Evolutionary conservation across 2,888 invertebrate genomes (phyloP).

Genomic region (Sarcophaga rosellei): DNA sequence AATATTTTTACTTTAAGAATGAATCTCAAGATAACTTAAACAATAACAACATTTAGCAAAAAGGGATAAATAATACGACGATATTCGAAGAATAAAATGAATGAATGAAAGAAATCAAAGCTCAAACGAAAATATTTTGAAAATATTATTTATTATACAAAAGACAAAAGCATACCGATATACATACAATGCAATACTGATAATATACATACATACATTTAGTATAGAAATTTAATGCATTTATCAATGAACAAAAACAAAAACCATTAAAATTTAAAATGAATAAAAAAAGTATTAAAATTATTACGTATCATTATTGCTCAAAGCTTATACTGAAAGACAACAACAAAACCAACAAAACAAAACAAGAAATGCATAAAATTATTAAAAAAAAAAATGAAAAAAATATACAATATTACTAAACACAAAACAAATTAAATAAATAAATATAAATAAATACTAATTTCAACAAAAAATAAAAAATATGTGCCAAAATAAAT

Average conservation of each 20-base stretch:
- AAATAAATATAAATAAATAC: background rate
- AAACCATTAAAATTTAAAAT: constrained; percentile 9
- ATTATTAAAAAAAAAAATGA: constrained; percentile 22
- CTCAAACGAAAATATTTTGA: constrained; percentile 51
- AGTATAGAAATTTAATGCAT: constrained; percentile 37
- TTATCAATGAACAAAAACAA: constrained; percentile 26
- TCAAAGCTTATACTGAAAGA: constrained; percentile 58
- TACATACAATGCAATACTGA: constrained; percentile 24
- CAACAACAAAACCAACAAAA: too few relatives aligned
- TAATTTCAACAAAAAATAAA: background rate
- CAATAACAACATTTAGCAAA: constrained; percentile 42
- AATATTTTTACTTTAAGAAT: constrained; percentile 31
- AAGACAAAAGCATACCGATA: constrained; percentile 1
- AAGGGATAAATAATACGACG: background rate
- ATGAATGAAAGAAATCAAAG: constrained; percentile 47
- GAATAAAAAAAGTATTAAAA: constrained; percentile 25
- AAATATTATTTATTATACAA: background rate
- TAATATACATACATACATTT: background rate
- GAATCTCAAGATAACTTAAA: constrained; percentile 1
- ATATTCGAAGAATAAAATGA: constrained; percentile 22
- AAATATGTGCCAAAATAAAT: constrained; percentile 55
- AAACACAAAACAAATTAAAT: constrained; percentile 3
- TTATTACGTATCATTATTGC: constrained; percentile 49
- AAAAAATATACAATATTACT: constrained; percentile 10
- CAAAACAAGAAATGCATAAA: constrained; percentile 31